A percentile compares a stretch with the other conserved stretches of the same genome.
phyloP scores from a whole-genome alignment of 2,888 invertebrate species.

The Physocephala rufipes region DNA sequence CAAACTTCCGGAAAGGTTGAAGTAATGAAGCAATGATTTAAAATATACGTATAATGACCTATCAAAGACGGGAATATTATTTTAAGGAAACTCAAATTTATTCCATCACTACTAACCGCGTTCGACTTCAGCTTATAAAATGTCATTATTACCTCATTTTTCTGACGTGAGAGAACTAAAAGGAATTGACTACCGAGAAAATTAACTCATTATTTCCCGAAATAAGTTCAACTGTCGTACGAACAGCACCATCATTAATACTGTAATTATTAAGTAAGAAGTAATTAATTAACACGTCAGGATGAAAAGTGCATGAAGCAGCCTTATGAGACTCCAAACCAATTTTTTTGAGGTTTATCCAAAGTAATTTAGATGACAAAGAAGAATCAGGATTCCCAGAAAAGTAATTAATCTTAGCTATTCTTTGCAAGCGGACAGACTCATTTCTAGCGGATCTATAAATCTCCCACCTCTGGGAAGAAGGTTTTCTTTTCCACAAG shows the following conservation, averaged over 20 bases:
- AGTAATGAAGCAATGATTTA: too few relatives aligned
- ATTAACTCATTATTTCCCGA: neutral
- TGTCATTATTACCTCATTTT: neutral
- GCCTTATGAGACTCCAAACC: neutral
- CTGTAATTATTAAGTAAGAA: neutral
- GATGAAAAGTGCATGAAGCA: neutral
- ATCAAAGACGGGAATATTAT: too few relatives aligned
- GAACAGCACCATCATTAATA: neutral
- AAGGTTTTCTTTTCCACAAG: neutral
- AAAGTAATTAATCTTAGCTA: neutral
- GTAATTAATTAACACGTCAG: too few relatives aligned
- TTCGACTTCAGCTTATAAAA: neutral
- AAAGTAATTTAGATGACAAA: neutral
- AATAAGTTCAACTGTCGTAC: too few relatives aligned
- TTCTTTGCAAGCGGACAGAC: neutral
- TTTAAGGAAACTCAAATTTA: neutral
- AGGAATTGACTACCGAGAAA: neutral
- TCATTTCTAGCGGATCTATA: neutral
- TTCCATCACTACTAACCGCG: neutral
- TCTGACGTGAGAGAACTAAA: neutral
- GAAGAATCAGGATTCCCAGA: neutral
- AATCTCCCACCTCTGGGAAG: neutral
- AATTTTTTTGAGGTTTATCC: neutral
- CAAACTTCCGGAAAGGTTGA: neutral
- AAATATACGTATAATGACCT: too few relatives aligned